These are phyloP conservation scores for Plutomurus gul DNA, from an alignment of 1,140 invertebrate genomes.

Conservation along the genomic window DNA sequence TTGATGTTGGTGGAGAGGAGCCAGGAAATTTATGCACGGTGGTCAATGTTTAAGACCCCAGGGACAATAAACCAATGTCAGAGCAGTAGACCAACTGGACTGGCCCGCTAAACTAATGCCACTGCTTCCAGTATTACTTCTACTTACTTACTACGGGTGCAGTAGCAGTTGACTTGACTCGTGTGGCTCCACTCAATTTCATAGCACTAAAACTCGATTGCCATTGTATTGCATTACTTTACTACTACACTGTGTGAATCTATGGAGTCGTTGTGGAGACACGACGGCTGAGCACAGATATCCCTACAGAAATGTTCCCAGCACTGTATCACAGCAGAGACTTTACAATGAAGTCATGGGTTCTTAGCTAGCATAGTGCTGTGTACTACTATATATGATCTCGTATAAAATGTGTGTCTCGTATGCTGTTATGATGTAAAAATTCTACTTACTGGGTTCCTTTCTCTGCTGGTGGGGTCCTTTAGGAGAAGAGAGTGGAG, in stretches of 20 bases:
- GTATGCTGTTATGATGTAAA: too few species aligned
- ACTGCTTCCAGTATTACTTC: not conserved
- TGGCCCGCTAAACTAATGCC: not conserved
- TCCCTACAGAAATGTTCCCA: not conserved
- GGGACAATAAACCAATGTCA: slow-evolving; percentile 26
- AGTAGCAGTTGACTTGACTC: too few species aligned
- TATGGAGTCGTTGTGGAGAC: not conserved
- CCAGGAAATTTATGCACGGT: slow-evolving; percentile 11
- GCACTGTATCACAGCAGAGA: too few species aligned
- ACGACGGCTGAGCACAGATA: not conserved
- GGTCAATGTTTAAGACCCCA: slow-evolving; percentile 22
- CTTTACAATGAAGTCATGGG: too few species aligned
- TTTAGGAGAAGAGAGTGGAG: not conserved
- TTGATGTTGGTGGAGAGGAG: slow-evolving; percentile 5
- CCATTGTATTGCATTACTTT: not conserved
- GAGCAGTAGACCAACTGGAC: not conserved
- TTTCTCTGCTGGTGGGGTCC: not conserved
- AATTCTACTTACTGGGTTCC: not conserved
- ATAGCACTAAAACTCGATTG: not conserved
- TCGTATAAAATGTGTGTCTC: too few species aligned
- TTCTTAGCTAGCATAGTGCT: too few species aligned
- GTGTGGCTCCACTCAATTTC: slow-evolving; percentile 17
- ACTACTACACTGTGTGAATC: not conserved
- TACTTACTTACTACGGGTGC: too few species aligned
- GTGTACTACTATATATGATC: too few species aligned